These are phyloP conservation scores for Xestia ashworthii DNA, from an alignment of 2,888 invertebrate species.

Conservation along the genomic window DNA sequence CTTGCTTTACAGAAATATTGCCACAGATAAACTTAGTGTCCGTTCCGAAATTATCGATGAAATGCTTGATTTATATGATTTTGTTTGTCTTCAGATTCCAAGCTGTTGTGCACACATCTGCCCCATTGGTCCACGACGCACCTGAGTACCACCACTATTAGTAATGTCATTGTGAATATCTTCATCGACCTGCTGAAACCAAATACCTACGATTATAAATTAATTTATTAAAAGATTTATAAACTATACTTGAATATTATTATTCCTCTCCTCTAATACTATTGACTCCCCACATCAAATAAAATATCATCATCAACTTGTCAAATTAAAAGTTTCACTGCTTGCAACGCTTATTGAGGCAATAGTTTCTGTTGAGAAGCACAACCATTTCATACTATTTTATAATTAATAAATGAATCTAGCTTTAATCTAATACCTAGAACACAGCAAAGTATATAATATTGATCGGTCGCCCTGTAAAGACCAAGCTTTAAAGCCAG, in stretches of 20 bases:
- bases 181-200: slow-evolving; percentile 47
- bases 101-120: slow-evolving; percentile 83
- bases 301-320: not conserved
- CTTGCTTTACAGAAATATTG: not conserved
- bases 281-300: not conserved
- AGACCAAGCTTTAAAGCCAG: too few species aligned
- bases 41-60: not conserved
- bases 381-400: too few species aligned
- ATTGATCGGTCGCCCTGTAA: too few species aligned
- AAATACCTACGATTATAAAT: slow-evolving; percentile 52
- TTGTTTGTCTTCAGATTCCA: slow-evolving; percentile 78
- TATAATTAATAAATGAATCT: too few species aligned
- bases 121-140: slow-evolving; percentile 79
- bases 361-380: too few species aligned
- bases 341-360: not conserved
- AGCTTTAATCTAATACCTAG: too few species aligned
- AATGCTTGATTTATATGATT: not conserved
- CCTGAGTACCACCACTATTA: slow-evolving; percentile 75
- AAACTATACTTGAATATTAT: slow-evolving; percentile 2
- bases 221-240: slow-evolving; percentile 60
- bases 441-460: too few species aligned
- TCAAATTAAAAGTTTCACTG: not conserved
- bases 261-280: slow-evolving; percentile 6
- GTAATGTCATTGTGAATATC: slow-evolving; percentile 33
- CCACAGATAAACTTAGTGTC: too few species aligned